Percentiles rank a stretch among this genome's conserved stretches.
Evolutionary conservation across 2,797 vertebrate species (phyloP).

Genomic region (Astyanax mexicanus): DNA sequence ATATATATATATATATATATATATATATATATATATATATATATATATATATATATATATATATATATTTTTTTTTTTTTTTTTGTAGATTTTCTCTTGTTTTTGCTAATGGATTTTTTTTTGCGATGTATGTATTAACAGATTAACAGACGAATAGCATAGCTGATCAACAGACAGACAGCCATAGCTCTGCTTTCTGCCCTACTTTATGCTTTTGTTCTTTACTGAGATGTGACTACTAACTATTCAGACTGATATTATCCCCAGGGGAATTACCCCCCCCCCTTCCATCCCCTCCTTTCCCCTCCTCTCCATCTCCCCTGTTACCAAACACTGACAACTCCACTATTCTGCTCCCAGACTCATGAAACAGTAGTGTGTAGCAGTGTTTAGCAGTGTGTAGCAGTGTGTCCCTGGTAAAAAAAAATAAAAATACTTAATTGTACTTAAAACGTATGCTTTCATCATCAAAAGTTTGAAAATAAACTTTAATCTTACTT

Average conservation of each 20-base stretch:
- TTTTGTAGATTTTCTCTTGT: too few species aligned
- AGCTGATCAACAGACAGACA: conserved; percentile 20
- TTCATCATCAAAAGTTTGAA: too few species aligned
- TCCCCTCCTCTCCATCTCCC: conserved; percentile 24
- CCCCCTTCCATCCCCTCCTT: neutral
- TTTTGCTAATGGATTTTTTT: too few species aligned
- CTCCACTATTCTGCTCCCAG: conserved; percentile 37
- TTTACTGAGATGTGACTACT: conserved; percentile 39
- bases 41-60: too few species aligned
- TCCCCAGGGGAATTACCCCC: conserved; percentile 39
- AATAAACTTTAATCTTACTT: too few species aligned
- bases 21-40: too few species aligned
- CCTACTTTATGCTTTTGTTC: conserved; percentile 40
- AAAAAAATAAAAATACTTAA: too few species aligned
- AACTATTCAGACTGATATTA: conserved; percentile 55
- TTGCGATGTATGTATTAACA: neutral
- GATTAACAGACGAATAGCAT: neutral
- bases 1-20: too few species aligned
- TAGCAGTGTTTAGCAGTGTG: too few species aligned
- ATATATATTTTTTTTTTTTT: too few species aligned
- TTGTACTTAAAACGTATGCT: too few species aligned
- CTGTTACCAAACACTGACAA: conserved; percentile 41
- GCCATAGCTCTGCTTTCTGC: conserved; percentile 36
- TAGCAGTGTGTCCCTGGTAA: too few species aligned
- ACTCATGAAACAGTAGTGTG: conserved; percentile 28